Base-by-base conservation (phyloP, 1,140 invertebrate species). In the Rhopalosiphum maidis region DNA sequence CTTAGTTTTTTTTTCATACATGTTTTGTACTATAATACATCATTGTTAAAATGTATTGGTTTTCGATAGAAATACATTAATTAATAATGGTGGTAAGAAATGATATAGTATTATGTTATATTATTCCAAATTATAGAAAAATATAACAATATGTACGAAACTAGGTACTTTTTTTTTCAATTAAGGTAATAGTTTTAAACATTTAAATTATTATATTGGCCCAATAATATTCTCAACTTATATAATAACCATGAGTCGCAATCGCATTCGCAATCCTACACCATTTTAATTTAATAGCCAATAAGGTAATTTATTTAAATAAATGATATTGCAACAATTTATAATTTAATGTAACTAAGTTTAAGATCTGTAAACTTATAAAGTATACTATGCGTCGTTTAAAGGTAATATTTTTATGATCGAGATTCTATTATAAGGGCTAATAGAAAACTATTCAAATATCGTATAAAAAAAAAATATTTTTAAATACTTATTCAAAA, bases 401-500 rank as follows among this genome's bases (percentile, higher is more conserved):
- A n/a, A n/a, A 68, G 25, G 3, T n/a, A n/a, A 68, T 68, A n/a
- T 68, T 68, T n/a, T 68, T 68, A 68, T 15, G 30, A n/a, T n/a
- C 11, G 15, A 77, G 30, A 35, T 11, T 77, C 0, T 77, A 77
- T 3, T 6, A n/a, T 35, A 77, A 77, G 23, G 30, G n/a, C 4
- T 77, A n/a, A 51, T 2, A n/a, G 15, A 77, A 77, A n/a, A 77
- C 15, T 18, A n/a, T 77, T n/a, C 4, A 77, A n/a, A n/a, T 3
- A 18, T 1, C 0, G 18, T n/a, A n/a, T 1, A 35, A n/a, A n/a
- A 18, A 5, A 4, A 3, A 4, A n/a, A n/a, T 68, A 18, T 68
- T n/a, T 68, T 68, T 68, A n/a, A 18, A n/a, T 77, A 77, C 60
- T 4, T 77, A 18, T 18, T 68, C 30, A 68, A n/a, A n/a, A 15